phyloP scores from a whole-genome alignment of 2,113 vertebrate species.

The Xenotilapia flavipinnis region DNA sequence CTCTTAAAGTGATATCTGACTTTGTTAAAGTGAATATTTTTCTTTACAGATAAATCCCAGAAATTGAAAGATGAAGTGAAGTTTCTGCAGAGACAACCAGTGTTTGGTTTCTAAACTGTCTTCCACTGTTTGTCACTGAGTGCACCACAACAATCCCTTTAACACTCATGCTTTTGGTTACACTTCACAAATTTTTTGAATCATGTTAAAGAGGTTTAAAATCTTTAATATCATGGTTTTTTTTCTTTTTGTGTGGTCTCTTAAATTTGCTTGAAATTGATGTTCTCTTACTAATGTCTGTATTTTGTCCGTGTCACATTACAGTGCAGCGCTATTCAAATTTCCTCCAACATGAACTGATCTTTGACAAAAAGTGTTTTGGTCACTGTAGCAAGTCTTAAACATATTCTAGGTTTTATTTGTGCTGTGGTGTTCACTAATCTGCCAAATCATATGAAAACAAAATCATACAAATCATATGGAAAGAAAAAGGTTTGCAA shows the following conservation, averaged over 20 bases:
- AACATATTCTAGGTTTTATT: background rate
- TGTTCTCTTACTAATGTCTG: background rate
- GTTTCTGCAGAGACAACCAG: background rate
- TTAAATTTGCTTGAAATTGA: background rate
- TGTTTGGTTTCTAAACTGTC: background rate
- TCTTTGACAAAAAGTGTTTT: background rate
- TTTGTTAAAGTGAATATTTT: slow-evolving; percentile 1
- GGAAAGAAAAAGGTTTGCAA: background rate
- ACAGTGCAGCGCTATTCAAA: background rate
- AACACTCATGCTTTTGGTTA: background rate
- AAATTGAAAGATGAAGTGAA: background rate
- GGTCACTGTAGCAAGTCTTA: background rate
- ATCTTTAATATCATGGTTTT: fast-evolving
- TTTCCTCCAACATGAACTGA: background rate
- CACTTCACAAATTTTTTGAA: background rate
- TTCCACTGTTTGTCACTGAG: background rate
- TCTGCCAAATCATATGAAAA: background rate
- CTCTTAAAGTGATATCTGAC: background rate
- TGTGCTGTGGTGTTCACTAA: background rate
- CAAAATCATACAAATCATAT: background rate
- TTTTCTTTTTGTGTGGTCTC: background rate
- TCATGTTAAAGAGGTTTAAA: background rate
- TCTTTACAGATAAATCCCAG: background rate
- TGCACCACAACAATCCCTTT: background rate
- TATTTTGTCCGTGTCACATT: background rate